Conservation (phyloP, 2,888 invertebrate species). For the Xylota segnis region DNA sequence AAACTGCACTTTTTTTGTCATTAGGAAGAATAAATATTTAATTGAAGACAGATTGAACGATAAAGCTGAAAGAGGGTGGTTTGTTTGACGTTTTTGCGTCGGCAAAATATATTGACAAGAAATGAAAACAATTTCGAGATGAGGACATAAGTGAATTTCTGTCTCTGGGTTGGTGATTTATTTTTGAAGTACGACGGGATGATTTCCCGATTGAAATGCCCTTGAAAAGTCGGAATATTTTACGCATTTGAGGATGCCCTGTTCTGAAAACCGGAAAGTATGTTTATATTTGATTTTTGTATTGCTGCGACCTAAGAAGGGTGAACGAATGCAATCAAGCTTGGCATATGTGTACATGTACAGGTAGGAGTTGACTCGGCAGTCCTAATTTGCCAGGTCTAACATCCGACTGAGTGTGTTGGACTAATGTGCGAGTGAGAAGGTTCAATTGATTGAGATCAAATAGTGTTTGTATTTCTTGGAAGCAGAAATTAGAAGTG, state of each 20-base stretch:
- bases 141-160: constrained; percentile 29
- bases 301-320: not conserved
- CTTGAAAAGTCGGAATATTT: constrained; percentile 12
- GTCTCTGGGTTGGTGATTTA: constrained; percentile 49
- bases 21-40: constrained; percentile 75
- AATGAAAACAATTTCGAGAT: constrained; percentile 35
- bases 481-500: too few relatives aligned
- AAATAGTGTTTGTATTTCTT: too few relatives aligned
- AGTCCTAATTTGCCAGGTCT: too few relatives aligned
- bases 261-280: not conserved
- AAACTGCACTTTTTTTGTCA: constrained; percentile 64
- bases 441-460: too few relatives aligned
- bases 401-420: too few relatives aligned
- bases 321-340: too few relatives aligned
- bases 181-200: constrained; percentile 7
- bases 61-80: constrained; percentile 71
- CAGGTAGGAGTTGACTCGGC: too few relatives aligned
- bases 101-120: constrained; percentile 39
- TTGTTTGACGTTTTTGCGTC: constrained; percentile 70
- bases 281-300: not conserved
- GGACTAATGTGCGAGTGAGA: too few relatives aligned
- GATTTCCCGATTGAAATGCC: not conserved
- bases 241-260: not conserved
- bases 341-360: not conserved
- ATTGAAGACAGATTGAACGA: constrained; percentile 76